phyloP scores from a whole-genome alignment of 2,113 vertebrate species.

The Notiomystis cincta region DNA sequence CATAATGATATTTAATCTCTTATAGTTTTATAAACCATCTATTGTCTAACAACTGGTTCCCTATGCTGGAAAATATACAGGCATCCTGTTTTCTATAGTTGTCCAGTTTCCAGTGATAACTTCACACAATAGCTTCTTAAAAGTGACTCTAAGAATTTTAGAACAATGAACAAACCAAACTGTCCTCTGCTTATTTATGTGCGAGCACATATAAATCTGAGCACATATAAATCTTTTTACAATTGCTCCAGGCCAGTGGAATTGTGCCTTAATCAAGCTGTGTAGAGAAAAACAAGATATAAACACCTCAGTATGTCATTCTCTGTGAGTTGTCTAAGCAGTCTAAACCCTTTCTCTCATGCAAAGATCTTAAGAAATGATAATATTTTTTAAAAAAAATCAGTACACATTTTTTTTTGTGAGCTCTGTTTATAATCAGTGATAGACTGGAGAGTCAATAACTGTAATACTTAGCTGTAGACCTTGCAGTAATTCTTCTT shows the following conservation, averaged over 20 bases:
- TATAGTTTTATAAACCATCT: background rate
- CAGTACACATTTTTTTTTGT: background rate
- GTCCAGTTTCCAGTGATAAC: background rate
- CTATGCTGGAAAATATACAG: background rate
- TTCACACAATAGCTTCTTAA: background rate
- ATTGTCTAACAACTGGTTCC: background rate
- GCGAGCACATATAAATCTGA: background rate
- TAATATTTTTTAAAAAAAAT: background rate
- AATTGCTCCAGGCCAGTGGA: background rate
- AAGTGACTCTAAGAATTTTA: background rate
- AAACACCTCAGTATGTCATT: background rate
- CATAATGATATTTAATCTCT: background rate
- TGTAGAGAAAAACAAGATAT: background rate
- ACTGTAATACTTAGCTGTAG: background rate
- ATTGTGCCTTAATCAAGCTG: background rate
- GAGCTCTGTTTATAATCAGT: background rate
- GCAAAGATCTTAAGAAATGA: background rate
- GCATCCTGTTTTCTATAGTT: slow-evolving; percentile 18
- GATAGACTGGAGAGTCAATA: background rate
- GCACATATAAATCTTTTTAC: background rate
- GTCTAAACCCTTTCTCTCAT: background rate
- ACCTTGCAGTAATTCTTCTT: background rate
- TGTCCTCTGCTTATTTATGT: background rate
- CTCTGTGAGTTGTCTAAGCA: background rate
- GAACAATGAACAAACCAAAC: background rate